These are phyloP conservation scores for Cerastoderma edule DNA, from an alignment of 2,888 invertebrate genomes.

Conservation along the genomic window DNA sequence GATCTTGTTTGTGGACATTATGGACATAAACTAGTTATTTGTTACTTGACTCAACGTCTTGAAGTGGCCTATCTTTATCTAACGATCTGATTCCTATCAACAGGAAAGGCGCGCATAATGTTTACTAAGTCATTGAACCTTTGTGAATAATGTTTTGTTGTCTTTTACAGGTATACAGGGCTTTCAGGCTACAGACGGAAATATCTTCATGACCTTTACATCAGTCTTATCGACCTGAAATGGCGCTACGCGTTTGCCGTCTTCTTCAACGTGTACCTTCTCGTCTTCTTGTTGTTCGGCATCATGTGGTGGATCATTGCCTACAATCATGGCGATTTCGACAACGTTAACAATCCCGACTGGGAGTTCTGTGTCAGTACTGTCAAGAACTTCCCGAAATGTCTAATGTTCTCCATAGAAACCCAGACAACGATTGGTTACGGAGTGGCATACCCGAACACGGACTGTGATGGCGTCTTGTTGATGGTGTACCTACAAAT, in stretches of 20 bases:
- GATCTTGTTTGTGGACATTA: too few species aligned
- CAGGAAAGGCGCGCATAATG: too few species aligned
- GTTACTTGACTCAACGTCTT: too few species aligned
- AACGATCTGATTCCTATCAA: too few species aligned
- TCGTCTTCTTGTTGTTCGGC: slow-evolving; percentile 94
- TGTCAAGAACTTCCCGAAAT: slow-evolving; percentile 94
- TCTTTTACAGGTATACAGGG: slow-evolving; percentile 89
- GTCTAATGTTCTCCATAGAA: slow-evolving; percentile 97
- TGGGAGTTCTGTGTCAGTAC: slow-evolving; percentile 86
- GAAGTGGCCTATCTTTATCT: too few species aligned
- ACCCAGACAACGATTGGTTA: slow-evolving; percentile 98
- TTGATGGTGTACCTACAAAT: slow-evolving; percentile 95
- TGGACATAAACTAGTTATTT: too few species aligned
- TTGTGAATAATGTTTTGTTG: too few species aligned
- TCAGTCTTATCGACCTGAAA: slow-evolving; percentile 96
- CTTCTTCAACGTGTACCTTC: slow-evolving; percentile 92
- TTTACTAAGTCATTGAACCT: too few species aligned
- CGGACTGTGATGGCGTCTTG: slow-evolving; percentile 95
- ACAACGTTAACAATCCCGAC: slow-evolving; percentile 67
- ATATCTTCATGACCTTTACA: slow-evolving; percentile 90
- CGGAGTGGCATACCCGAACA: slow-evolving; percentile 92
- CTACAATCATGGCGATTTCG: slow-evolving; percentile 82
- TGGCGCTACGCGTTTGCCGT: slow-evolving; percentile 93
- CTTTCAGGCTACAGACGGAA: slow-evolving; percentile 91
- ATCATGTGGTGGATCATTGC: slow-evolving; percentile 83